phyloP scores from a whole-genome alignment of 2,888 invertebrate species.

The Ochropleura leucogaster region DNA sequence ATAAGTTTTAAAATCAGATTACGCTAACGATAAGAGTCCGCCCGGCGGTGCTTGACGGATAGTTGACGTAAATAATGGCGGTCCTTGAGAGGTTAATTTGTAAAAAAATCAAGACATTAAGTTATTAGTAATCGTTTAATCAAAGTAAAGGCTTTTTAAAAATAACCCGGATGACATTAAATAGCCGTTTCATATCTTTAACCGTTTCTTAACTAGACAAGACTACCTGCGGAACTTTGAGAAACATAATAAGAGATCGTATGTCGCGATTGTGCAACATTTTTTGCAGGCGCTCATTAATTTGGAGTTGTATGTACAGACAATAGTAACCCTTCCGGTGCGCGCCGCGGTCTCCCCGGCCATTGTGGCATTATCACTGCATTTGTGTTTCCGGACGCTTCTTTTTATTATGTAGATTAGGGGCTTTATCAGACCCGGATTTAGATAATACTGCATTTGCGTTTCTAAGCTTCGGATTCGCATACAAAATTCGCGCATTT shows the following conservation, averaged over 20 bases:
- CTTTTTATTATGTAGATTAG: conserved; percentile 90
- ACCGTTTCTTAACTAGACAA: conserved; percentile 21
- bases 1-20: too few relatives aligned
- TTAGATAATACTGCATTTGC: conserved; percentile 77
- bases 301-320: conserved; percentile 87
- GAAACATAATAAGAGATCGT: conserved; percentile 80
- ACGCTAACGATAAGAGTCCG: too few relatives aligned
- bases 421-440: conserved; percentile 83
- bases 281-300: conserved; percentile 89
- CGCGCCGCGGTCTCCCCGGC: conserved; percentile 76
- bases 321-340: conserved; percentile 86
- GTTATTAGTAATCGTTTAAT: not conserved
- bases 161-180: not conserved
- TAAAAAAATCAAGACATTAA: not conserved
- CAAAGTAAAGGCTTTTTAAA: not conserved
- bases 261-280: conserved; percentile 87
- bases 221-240: conserved; percentile 74
- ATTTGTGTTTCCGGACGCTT: conserved; percentile 85
- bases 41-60: too few relatives aligned
- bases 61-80: too few relatives aligned
- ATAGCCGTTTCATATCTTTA: not conserved
- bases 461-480: conserved; percentile 70
- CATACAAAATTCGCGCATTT: conserved; percentile 62
- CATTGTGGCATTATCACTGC: conserved; percentile 86
- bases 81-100: too few relatives aligned